Conservation (phyloP, 2,888 invertebrate genomes). For the Harpagoxenus sublaevis region DNA sequence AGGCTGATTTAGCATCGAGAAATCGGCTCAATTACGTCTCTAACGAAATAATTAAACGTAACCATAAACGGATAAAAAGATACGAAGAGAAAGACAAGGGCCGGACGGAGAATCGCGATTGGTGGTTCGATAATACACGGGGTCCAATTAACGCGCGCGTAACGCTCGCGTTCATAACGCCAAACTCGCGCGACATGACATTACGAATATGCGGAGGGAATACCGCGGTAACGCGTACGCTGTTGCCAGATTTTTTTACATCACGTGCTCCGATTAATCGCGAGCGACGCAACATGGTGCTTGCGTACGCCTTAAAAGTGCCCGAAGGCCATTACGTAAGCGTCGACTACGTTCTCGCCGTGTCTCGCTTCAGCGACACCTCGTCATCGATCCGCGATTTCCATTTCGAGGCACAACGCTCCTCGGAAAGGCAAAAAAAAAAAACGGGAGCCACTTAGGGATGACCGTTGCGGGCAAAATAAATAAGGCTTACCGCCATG, state of each 20-base stretch:
- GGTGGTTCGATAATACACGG: slow-evolving; percentile 57
- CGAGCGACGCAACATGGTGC: slow-evolving; percentile 52
- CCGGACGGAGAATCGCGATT: slow-evolving; percentile 46
- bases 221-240: slow-evolving; percentile 42
- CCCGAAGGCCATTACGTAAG: slow-evolving; percentile 67
- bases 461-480: not conserved
- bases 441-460: not conserved
- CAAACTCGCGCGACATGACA: slow-evolving; percentile 55
- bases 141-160: slow-evolving; percentile 64
- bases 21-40: not conserved
- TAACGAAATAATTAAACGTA: slow-evolving; percentile 11
- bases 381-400: slow-evolving; percentile 52
- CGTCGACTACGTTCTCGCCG: slow-evolving; percentile 52
- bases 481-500: not conserved
- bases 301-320: slow-evolving; percentile 68
- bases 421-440: not conserved
- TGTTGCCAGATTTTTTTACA: slow-evolving; percentile 70
- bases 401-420: slow-evolving; percentile 22
- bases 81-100: not conserved
- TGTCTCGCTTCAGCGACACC: slow-evolving; percentile 29
- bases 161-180: slow-evolving; percentile 55
- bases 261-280: slow-evolving; percentile 69
- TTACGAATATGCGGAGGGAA: slow-evolving; percentile 57
- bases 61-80: slow-evolving; percentile 12
- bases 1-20: not conserved